A percentile compares a stretch with the other conserved stretches of the same genome.
Evolutionary conservation across 2,113 vertebrate species (phyloP).

Genomic region (human (Homo sapiens)): DNA sequence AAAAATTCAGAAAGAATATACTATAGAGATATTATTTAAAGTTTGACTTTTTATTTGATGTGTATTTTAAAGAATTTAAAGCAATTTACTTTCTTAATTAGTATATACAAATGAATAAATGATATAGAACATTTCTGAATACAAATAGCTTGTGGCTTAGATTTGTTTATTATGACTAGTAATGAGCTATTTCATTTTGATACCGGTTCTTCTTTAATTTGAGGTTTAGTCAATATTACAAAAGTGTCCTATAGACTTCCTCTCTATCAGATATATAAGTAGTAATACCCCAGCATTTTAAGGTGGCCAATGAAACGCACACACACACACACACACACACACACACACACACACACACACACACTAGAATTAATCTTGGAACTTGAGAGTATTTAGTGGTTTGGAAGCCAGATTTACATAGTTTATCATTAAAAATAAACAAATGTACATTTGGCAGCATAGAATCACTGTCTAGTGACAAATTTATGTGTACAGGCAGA

Average conservation of each 20-base stretch:
- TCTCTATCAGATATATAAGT: background rate
- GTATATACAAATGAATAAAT: background rate
- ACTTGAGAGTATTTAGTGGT: background rate
- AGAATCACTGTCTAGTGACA: conserved; percentile 21
- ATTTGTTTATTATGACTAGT: background rate
- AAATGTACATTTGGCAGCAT: background rate
- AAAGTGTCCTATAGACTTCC: background rate
- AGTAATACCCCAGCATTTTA: background rate
- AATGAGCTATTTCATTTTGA: background rate
- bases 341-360: background rate
- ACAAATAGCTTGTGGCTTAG: background rate
- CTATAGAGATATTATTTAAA: background rate
- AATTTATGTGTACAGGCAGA: background rate
- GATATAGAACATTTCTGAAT: background rate
- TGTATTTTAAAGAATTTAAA: background rate
- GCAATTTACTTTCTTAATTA: background rate
- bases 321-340: background rate
- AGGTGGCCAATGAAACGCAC: background rate
- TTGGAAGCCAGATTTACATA: background rate
- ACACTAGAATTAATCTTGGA: background rate
- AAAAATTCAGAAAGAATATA: background rate
- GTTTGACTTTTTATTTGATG: background rate
- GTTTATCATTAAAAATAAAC: background rate
- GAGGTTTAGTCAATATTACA: background rate
- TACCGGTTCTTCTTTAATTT: background rate